Conservation (phyloP, 2,888 invertebrate genomes). For the Prosapia bicincta region DNA sequence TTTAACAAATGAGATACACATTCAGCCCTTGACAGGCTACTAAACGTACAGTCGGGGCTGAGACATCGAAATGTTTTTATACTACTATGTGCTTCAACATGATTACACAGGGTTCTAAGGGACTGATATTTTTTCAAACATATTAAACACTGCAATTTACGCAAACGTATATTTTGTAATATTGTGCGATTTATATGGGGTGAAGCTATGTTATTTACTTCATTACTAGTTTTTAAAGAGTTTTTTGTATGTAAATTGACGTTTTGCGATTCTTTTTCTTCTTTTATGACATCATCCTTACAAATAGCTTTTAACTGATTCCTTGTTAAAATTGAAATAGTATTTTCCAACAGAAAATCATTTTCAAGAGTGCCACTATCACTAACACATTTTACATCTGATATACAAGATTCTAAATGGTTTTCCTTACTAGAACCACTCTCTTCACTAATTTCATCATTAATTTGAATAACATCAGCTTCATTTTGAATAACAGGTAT, state of each 20-base stretch:
- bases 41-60: constrained; percentile 19
- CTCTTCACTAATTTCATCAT: constrained; percentile 1
- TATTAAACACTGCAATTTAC: constrained; percentile 12
- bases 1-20: constrained; percentile 2
- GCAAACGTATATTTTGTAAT: background rate
- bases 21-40: background rate
- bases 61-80: constrained; percentile 24
- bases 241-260: background rate
- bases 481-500: background rate
- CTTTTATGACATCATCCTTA: constrained; percentile 11
- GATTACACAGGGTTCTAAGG: background rate
- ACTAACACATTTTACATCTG: background rate
- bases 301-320: constrained; percentile 22
- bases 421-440: background rate
- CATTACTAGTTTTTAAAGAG: background rate
- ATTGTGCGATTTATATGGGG: background rate
- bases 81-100: constrained; percentile 12
- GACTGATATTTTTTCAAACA: constrained; percentile 13
- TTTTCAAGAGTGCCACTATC: background rate
- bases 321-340: constrained; percentile 24
- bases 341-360: constrained; percentile 6
- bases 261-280: background rate
- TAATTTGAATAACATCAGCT: constrained; percentile 3
- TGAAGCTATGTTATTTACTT: background rate
- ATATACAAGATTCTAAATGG: background rate